Percentiles rank a stretch among this genome's conserved stretches.
Conservation (phyloP, 1,140 invertebrate genomes). For the Steinernema khuongi region DNA sequence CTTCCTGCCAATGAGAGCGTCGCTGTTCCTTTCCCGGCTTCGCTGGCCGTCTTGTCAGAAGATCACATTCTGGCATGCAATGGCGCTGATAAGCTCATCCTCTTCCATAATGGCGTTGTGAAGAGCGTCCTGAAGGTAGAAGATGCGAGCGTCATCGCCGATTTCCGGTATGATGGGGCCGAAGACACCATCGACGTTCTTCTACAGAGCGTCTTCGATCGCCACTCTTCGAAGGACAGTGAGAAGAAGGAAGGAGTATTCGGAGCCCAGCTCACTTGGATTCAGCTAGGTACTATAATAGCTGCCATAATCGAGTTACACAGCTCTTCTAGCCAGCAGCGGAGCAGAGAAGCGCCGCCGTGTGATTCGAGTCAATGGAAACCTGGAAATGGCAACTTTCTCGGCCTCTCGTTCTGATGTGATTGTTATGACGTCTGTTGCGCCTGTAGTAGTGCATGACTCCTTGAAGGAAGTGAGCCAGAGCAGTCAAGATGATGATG, state of each 20-base stretch:
- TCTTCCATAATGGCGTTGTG: background rate
- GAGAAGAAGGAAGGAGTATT: background rate
- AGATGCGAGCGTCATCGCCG: background rate
- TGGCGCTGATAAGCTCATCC: background rate
- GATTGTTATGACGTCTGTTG: background rate
- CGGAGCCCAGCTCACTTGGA: background rate
- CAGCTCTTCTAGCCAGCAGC: background rate
- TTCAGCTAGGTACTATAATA: background rate
- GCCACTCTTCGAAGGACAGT: too few species aligned
- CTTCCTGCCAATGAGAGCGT: background rate
- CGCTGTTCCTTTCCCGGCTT: background rate
- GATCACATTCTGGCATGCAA: background rate
- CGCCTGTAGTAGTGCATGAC: background rate
- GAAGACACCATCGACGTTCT: background rate
- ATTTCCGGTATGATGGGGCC: background rate
- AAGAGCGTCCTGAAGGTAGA: background rate
- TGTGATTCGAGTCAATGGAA: background rate
- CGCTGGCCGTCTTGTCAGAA: background rate
- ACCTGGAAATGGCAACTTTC: conserved; percentile 9
- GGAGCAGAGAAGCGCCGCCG: background rate
- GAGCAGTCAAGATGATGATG: too few species aligned
- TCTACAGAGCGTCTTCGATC: background rate
- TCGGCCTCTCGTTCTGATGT: background rate
- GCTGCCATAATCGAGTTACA: too few species aligned
- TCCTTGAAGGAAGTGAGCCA: too few species aligned